Evolutionary conservation across 2,888 invertebrate species (phyloP).

Genomic region (Drosophila paranaensis): DNA sequence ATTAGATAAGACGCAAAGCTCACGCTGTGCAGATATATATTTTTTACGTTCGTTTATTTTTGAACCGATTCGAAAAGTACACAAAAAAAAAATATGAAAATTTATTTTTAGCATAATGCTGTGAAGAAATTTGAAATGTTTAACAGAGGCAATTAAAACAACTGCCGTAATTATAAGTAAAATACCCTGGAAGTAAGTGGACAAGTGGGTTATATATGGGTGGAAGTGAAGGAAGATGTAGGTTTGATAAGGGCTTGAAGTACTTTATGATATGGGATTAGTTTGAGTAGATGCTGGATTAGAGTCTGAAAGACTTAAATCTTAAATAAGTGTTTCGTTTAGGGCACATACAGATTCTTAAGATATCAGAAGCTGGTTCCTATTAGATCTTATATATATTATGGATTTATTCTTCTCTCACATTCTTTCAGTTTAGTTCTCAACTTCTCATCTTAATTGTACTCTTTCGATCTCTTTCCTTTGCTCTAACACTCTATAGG

Average conservation of each 20-base stretch:
- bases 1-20: slow-evolving; percentile 35
- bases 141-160: slow-evolving; percentile 6
- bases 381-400: not conserved
- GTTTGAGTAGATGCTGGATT: too few species aligned
- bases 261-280: too few species aligned
- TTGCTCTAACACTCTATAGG: not conserved
- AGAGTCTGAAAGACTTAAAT: too few species aligned
- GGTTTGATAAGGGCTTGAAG: not conserved
- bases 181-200: not conserved
- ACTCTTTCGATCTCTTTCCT: too few species aligned
- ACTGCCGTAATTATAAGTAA: not conserved
- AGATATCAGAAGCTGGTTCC: not conserved
- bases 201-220: not conserved
- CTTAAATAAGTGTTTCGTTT: too few species aligned
- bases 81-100: not conserved
- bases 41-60: slow-evolving; percentile 34
- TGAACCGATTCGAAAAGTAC: not conserved
- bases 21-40: slow-evolving; percentile 45
- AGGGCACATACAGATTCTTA: too few species aligned
- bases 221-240: not conserved
- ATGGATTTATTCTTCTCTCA: not conserved
- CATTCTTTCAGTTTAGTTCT: not conserved
- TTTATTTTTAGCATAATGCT: slow-evolving; percentile 8
- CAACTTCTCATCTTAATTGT: not conserved
- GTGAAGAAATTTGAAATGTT: slow-evolving; percentile 13